These are phyloP conservation scores for Zosterops lateralis DNA, from an alignment of 2,113 vertebrate species.

Conservation along the genomic window DNA sequence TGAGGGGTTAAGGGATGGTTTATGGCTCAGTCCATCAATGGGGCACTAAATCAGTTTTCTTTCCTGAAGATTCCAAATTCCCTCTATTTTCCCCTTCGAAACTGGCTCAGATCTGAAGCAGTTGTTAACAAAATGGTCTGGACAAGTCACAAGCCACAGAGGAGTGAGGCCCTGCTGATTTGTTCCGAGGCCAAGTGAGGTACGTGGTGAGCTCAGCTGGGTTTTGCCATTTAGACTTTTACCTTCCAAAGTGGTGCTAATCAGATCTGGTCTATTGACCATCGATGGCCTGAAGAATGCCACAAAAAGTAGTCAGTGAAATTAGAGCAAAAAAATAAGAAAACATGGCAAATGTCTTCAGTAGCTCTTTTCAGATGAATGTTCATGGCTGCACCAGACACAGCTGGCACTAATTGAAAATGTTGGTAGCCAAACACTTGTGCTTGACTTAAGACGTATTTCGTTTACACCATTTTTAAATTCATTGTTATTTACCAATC, in stretches of 20 bases:
- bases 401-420: not conserved
- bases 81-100: not conserved
- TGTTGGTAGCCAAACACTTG: not conserved
- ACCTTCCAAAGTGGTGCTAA: not conserved
- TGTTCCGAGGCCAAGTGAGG: not conserved
- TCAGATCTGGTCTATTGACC: not conserved
- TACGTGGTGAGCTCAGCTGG: not conserved
- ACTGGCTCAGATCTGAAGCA: not conserved
- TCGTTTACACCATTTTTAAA: not conserved
- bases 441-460: not conserved
- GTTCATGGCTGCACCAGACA: not conserved
- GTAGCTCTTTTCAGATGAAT: not conserved
- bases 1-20: not conserved
- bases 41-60: not conserved
- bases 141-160: not conserved
- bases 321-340: not conserved
- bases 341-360: not conserved
- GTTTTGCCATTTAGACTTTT: not conserved
- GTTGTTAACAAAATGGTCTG: not conserved
- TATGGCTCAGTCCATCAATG: not conserved
- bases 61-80: not conserved
- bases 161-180: not conserved
- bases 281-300: not conserved
- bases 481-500: not conserved
- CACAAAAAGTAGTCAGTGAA: not conserved